A percentile compares a stretch with the other conserved stretches of the same genome.
phyloP scores from a whole-genome alignment of 2,797 vertebrate genomes.

The Gallinago nigripennis region DNA sequence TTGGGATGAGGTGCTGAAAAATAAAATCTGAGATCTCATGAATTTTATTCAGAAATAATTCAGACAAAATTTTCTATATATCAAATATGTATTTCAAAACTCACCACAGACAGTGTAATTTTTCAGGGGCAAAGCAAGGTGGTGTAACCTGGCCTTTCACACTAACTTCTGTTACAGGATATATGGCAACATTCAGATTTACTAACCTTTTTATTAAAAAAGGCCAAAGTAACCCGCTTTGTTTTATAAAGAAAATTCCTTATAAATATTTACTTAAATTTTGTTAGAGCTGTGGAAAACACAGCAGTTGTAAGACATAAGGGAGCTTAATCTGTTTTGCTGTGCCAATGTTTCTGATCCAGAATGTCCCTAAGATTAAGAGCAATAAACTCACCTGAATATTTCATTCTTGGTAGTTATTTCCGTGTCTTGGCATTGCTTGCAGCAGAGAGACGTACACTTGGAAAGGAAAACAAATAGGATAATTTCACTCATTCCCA shows the following conservation, averaged over 20 bases:
- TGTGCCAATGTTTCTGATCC: neutral
- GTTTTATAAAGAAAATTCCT: neutral
- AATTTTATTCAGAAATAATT: neutral
- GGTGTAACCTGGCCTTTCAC: neutral
- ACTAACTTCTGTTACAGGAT: neutral
- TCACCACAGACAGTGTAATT: accelerated
- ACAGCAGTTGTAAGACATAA: neutral
- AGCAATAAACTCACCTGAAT: conserved; percentile 87
- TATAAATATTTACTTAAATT: neutral
- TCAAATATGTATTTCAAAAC: neutral
- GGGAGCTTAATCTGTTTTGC: neutral
- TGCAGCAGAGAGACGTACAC: conserved; percentile 98
- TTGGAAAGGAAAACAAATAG: conserved; percentile 59
- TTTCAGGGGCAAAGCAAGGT: neutral
- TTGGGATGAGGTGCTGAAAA: neutral
- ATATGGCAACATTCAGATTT: neutral
- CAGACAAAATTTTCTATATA: neutral
- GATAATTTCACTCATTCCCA: neutral
- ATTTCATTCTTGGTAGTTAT: conserved; percentile 99
- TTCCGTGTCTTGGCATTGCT: conserved; percentile 95
- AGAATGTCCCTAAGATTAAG: neutral
- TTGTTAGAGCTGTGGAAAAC: neutral
- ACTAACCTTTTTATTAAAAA: neutral
- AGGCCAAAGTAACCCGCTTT: neutral
- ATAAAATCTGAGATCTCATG: neutral